Base-by-base conservation (phyloP, 2,888 invertebrate species). In the Leptura quadrifasciata region DNA sequence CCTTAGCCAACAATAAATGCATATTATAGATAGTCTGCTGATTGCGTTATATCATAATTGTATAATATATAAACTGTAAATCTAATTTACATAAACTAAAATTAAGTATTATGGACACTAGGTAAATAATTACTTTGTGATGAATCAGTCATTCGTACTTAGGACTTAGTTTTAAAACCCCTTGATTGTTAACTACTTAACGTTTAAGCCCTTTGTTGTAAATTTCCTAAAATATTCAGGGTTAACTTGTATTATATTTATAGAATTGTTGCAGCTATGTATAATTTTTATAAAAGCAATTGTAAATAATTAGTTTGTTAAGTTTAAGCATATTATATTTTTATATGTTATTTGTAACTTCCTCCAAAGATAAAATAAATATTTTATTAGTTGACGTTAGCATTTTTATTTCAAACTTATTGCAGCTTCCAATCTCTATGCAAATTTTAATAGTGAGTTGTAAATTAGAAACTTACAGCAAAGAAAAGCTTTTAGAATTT, bases 351-450 rank as follows among this genome's bases (percentile, higher is more conserved):
- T 55, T 68, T 68, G 18, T 55, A 68, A 58, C 21, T 35, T 21
- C 39, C 57, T 58, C 69, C 69, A 69, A 69, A 69, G 69, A 69
- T 69, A 57, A 54, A 58, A 69, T 69, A 69, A 58, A 69, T 69
- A 69, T 58, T 69, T 69, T 57, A 69, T 17, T 69, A 69, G 58
- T 69, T 69, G 24, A 27, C 27, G 4, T n/a, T 27, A 4, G 57
- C 10, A 21, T 57, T 57, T 57, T 20, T 21, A 21, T 57, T 57
- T 21, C 5, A 20, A 57, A 20, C 6, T 31, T 31, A 31, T 31
- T 31, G 27, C 27, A 31, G 27, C 6, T 31, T 31, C 27, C 27
- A 31, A 57, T 47, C n/a, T n/a, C n/a, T 63, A 18, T 39, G 63
- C 39, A 39, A 39, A 39, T 63, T 63, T 63, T 20, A 39, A 20